Conservation (phyloP, 37 sponge, comb jelly and placozoan genomes). For the Aplysina aerophoba region DNA sequence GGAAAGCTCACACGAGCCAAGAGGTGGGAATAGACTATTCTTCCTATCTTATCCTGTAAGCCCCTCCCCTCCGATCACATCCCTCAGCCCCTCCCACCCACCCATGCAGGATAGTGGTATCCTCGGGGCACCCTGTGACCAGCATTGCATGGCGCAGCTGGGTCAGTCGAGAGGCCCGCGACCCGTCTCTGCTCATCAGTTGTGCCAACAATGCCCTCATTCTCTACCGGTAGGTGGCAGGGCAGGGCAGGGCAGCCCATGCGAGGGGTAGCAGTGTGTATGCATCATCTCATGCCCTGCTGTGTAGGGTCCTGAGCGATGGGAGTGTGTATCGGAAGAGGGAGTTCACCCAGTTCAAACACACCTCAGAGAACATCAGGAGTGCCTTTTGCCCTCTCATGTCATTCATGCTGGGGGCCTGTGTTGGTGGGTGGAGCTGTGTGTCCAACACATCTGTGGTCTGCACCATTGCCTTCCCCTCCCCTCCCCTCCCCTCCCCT, state of each 20-base stretch:
- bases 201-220: conserved; percentile 59
- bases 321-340: conserved; percentile 75
- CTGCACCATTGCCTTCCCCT: not conserved
- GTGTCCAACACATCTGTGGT: not conserved
- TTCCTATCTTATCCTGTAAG: too few species aligned
- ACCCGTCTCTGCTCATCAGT: conserved; percentile 85
- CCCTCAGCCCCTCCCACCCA: not conserved
- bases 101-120: conserved; percentile 65
- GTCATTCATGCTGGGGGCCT: conserved; percentile 84
- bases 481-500: not conserved
- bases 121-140: conserved; percentile 65
- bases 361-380: conserved; percentile 48
- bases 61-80: too few species aligned
- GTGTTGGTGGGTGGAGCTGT: conserved; percentile 38
- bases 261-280: not conserved
- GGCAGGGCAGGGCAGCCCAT: too few species aligned
- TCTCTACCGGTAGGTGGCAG: conserved; percentile 61
- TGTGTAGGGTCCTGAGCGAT: conserved; percentile 54
- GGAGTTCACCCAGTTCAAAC: conserved; percentile 60
- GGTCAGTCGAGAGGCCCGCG: conserved; percentile 88
- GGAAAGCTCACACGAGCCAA: conserved; percentile 75
- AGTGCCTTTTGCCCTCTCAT: conserved; percentile 94
- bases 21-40: conserved; percentile 28
- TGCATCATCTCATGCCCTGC: not conserved
- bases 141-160: conserved; percentile 82